Percentiles rank a stretch among this genome's conserved stretches.
Evolutionary conservation across 2,888 invertebrate species (phyloP).

Genomic region (Diplolepis rosae): DNA sequence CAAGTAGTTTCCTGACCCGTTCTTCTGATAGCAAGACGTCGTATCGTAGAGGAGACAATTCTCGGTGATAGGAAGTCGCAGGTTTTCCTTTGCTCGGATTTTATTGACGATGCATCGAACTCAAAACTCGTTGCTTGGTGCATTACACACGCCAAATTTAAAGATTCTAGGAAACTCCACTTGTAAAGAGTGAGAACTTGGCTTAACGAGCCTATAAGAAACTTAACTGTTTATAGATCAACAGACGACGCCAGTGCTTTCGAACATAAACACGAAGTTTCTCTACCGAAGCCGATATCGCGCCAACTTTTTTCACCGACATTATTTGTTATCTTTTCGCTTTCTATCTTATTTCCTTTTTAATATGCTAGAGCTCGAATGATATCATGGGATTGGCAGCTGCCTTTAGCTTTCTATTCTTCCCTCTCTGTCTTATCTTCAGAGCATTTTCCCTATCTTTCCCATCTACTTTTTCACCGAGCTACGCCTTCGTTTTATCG

Average conservation of each 20-base stretch:
- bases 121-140: constrained; percentile 14
- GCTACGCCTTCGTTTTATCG: constrained; percentile 40
- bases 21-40: neutral
- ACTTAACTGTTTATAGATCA: constrained; percentile 7
- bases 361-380: constrained; percentile 49
- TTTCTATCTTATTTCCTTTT: constrained; percentile 27
- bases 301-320: constrained; percentile 21
- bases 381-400: constrained; percentile 56
- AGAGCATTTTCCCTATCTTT: constrained; percentile 25
- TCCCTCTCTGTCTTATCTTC: constrained; percentile 25
- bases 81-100: constrained; percentile 48
- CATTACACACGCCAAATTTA: constrained; percentile 42
- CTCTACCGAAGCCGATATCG: constrained; percentile 36
- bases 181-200: constrained; percentile 18
- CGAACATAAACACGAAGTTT: constrained; percentile 38
- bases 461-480: constrained; percentile 1
- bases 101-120: constrained; percentile 38
- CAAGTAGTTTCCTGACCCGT: constrained; percentile 50
- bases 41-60: constrained; percentile 32
- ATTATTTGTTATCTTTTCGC: neutral
- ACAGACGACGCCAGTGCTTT: neutral
- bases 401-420: constrained; percentile 34
- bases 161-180: constrained; percentile 3
- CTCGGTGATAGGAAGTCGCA: constrained; percentile 44
- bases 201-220: constrained; percentile 29